Conservation (phyloP, 2,888 invertebrate genomes). For the Leptopilina syphax region DNA sequence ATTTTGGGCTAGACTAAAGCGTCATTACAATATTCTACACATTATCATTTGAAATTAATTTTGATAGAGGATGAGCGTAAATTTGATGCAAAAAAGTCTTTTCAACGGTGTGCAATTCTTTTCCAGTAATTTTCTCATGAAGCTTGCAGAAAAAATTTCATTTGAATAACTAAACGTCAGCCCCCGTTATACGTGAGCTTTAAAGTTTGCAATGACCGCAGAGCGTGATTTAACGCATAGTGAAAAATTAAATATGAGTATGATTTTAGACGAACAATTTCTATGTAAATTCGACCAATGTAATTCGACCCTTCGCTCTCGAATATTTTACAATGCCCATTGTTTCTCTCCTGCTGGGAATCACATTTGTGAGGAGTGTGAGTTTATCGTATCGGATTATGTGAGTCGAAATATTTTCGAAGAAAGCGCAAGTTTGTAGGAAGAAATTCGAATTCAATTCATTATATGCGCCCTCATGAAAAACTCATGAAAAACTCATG, state of each 20-base stretch:
- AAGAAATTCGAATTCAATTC: no score
- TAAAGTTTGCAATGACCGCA: conserved; percentile 53
- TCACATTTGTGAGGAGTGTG: conserved; percentile 7
- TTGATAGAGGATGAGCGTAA: conserved; percentile 1
- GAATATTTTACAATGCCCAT: conserved; percentile 50
- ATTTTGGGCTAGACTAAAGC: no score
- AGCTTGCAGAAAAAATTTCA: conserved; percentile 42
- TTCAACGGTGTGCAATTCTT: conserved; percentile 23
- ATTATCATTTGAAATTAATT: background rate
- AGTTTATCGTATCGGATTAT: background rate
- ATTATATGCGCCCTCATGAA: no score
- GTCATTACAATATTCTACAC: no score
- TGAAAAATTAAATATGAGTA: conserved; percentile 73
- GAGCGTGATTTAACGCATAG: conserved; percentile 62
- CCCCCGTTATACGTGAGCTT: conserved; percentile 49
- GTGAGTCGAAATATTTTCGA: no score
- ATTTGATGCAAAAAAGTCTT: conserved; percentile 10
- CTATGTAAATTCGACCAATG: conserved; percentile 68
- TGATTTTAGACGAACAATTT: conserved; percentile 73
- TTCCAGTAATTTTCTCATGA: conserved; percentile 31
- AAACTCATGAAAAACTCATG: no score
- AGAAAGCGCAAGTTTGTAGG: no score
- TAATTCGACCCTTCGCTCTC: conserved; percentile 48
- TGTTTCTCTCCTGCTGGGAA: conserved; percentile 41
- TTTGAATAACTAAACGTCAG: conserved; percentile 56